These are phyloP conservation scores for Ictalurus furcatus DNA, from an alignment of 2,113 vertebrate genomes.

Conservation along the genomic window DNA sequence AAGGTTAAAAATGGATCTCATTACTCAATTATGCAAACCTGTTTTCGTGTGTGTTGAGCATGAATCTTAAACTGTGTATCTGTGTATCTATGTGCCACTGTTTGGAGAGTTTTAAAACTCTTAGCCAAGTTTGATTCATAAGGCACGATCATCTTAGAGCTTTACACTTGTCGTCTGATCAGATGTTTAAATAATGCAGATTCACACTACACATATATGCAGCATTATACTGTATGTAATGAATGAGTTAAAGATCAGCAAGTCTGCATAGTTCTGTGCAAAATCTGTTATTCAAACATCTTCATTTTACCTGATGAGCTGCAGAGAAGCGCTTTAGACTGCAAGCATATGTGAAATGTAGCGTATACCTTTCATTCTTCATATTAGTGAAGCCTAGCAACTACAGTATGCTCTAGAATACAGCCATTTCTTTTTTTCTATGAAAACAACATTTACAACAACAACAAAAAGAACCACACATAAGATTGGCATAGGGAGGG, in stretches of 20 bases:
- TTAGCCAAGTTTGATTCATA: constrained; percentile 5
- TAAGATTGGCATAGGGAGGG: constrained; percentile 51
- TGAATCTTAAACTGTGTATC: constrained; percentile 36
- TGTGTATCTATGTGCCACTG: constrained; percentile 33
- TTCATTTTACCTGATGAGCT: constrained; percentile 9
- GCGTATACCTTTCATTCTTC: constrained; percentile 2
- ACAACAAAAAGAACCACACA: neutral
- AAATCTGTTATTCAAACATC: constrained; percentile 5
- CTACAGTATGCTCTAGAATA: constrained; percentile 8
- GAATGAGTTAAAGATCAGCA: constrained; percentile 6
- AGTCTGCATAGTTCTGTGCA: neutral
- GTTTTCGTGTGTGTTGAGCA: constrained; percentile 28
- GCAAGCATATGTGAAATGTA: constrained; percentile 6
- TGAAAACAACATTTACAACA: neutral
- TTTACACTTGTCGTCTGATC: neutral
- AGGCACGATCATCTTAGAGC: constrained; percentile 24
- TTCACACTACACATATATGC: neutral
- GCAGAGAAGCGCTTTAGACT: constrained; percentile 1
- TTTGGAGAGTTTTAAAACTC: constrained; percentile 16
- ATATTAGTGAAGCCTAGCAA: neutral
- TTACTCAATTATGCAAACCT: constrained; percentile 43
- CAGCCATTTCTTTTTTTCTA: constrained; percentile 23
- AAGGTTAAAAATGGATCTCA: constrained; percentile 30
- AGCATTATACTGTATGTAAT: neutral
- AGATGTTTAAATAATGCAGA: constrained; percentile 23